Base-by-base conservation (phyloP, 2,797 vertebrate genomes). In the Cyclura pinguis region DNA sequence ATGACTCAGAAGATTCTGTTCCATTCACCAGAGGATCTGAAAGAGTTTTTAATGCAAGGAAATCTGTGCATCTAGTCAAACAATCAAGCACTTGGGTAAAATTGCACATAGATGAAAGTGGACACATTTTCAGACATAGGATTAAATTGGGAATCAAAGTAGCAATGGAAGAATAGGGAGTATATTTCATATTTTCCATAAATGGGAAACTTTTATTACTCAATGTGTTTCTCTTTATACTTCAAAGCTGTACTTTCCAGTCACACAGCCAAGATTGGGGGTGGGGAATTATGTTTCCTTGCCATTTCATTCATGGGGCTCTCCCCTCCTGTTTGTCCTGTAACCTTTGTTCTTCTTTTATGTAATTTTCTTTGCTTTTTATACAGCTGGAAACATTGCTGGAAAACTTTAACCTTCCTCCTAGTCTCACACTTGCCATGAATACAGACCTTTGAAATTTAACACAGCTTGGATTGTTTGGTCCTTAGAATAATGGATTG, bases 201-300 rank as follows among this genome's bases (percentile, higher is more conserved):
- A 90, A 62, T 9, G 10, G 38, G 76, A 64, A 87, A 64, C 22
- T 38, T 47, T 80, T 85, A 4, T 72, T 42, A 83, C 22, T 78
- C 29, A 50, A 1, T 78, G 50, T 73, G 85, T 85, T 78, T 85
- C 84, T 62, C 13, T 67, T 64, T 24, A 85, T 55, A 89, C 93
- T 84, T 91, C 86, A 80, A 85, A 90, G 88, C n/a, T 87, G 24
- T 13, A 6, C 47, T 89, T 92, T 86, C 0, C 1, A 85, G 35
- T 86, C n/a, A 35, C 35, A 76, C 35, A 80, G 84, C 67, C 85
- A 84, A 89, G 64, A 52, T 4, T 80, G 47, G 74, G 72, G 86
- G 27, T 29, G 80, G 85, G 76, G 55, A 18, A 59, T 62, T 29
- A 0, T 69, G 52, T 91, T 93, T 87, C 69, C 77, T 87, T 88